Conservation (phyloP, 2,797 vertebrate species). For the Champsocephalus gunnari region DNA sequence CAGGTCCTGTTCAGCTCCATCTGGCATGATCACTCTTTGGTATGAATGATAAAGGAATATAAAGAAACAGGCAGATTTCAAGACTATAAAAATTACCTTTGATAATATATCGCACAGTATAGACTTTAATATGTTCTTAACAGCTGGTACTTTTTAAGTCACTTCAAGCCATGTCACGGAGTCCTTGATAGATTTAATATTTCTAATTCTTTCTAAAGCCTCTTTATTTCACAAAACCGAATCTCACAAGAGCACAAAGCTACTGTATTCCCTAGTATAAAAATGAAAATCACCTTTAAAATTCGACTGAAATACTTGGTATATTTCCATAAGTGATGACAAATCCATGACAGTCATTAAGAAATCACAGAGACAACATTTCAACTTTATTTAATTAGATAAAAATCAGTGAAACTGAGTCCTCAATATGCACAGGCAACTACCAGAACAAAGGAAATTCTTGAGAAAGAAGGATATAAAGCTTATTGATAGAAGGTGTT, state of each 20-base stretch:
- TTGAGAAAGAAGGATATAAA: background rate
- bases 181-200: background rate
- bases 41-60: background rate
- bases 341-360: background rate
- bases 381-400: background rate
- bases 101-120: background rate
- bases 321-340: background rate
- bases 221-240: background rate
- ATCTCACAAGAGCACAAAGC: background rate
- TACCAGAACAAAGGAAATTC: conserved; percentile 16
- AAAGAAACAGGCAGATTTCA: background rate
- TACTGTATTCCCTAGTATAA: background rate
- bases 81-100: background rate
- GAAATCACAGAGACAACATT: background rate
- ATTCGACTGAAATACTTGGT: background rate
- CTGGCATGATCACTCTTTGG: background rate
- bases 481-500: conserved; percentile 30
- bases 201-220: background rate
- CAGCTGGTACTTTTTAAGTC: background rate
- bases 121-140: background rate
- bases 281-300: background rate
- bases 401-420: background rate
- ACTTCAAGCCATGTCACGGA: background rate
- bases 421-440: background rate
- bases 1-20: background rate